Evolutionary conservation across 2,888 invertebrate genomes (phyloP).

Genomic region (Imbricaverruca yamaguchii): DNA sequence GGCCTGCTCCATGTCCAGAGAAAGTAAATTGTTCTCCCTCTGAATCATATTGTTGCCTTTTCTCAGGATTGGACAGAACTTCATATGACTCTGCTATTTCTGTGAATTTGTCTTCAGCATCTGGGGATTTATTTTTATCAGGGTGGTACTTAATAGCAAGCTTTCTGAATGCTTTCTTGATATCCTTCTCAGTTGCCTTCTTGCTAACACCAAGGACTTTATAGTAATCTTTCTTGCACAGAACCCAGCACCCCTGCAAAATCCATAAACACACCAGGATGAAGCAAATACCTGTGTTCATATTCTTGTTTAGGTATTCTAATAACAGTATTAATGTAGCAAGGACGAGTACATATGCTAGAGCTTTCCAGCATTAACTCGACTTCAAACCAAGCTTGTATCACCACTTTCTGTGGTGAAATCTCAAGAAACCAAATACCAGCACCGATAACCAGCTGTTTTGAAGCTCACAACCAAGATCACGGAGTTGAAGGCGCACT

Average conservation of each 20-base stretch:
- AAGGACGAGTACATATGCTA: too few relatives aligned
- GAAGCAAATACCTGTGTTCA: neutral
- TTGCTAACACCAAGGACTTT: neutral
- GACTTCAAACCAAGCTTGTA: too few relatives aligned
- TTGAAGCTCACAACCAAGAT: too few relatives aligned
- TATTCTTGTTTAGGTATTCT: too few relatives aligned
- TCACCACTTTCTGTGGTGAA: too few relatives aligned
- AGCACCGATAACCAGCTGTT: too few relatives aligned
- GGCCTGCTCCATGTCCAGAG: neutral
- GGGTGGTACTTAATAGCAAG: neutral
- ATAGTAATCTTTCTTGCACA: neutral
- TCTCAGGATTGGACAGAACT: neutral
- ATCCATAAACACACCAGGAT: neutral
- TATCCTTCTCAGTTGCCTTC: neutral
- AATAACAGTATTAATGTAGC: too few relatives aligned
- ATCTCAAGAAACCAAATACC: too few relatives aligned
- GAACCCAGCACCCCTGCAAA: neutral
- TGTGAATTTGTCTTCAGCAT: neutral
- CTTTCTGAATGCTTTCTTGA: neutral
- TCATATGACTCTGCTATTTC: conserved; percentile 12
- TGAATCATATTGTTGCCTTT: neutral
- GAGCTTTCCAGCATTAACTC: too few relatives aligned
- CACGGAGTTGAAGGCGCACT: too few relatives aligned
- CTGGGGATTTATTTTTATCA: neutral
- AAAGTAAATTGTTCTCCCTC: neutral